phyloP scores from a whole-genome alignment of 2,113 vertebrate genomes.

The Silurus glanis region DNA sequence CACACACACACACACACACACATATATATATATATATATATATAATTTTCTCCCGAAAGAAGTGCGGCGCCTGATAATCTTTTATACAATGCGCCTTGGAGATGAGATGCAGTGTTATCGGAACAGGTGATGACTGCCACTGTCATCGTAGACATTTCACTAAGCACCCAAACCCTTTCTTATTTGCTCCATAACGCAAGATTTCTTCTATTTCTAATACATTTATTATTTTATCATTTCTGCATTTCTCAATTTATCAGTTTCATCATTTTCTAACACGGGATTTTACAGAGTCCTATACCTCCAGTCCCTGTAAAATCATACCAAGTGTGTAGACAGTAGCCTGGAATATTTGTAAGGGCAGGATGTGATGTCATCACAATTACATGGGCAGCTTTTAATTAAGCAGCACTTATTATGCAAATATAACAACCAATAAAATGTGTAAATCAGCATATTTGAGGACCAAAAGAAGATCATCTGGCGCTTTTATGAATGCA shows the following conservation, averaged over 20 bases:
- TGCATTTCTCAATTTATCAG: neutral
- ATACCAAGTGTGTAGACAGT: neutral
- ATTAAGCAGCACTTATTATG: constrained; percentile 74
- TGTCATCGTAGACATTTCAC: neutral
- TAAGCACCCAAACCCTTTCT: neutral
- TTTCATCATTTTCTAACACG: no score
- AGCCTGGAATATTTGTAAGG: constrained; percentile 55
- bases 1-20: no score
- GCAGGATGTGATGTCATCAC: constrained; percentile 72
- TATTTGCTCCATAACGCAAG: neutral
- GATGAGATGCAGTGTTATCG: neutral
- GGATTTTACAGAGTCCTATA: neutral
- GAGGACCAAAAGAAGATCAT: constrained; percentile 19
- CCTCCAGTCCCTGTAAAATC: neutral
- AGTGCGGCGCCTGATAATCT: neutral
- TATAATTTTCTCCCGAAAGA: neutral
- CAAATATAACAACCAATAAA: constrained; percentile 68
- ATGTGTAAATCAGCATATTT: constrained; percentile 66
- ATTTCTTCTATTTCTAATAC: neutral
- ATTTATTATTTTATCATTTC: neutral
- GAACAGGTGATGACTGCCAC: neutral
- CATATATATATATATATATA: no score
- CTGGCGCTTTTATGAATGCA: neutral
- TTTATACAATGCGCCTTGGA: neutral
- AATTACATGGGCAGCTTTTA: constrained; percentile 64